Percentiles rank a stretch among this genome's conserved stretches.
phyloP scores from a whole-genome alignment of 2,113 vertebrate genomes.

The Orientallactaga bullata region DNA sequence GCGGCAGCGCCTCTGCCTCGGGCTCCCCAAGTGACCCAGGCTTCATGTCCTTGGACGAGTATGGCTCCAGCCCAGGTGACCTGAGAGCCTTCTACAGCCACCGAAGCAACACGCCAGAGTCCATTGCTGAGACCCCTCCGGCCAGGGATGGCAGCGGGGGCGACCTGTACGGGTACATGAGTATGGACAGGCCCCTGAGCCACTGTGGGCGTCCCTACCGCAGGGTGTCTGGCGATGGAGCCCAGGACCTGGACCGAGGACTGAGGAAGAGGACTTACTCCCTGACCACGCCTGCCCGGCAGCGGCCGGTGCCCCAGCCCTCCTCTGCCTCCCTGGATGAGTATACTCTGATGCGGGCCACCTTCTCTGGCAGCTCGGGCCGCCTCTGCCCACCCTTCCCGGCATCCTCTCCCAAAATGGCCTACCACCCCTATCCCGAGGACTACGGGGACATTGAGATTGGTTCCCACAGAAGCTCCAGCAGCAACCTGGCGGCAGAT shows the following conservation, averaged over 20 bases:
- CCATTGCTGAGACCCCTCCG: constrained; percentile 92
- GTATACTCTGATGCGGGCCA: constrained; percentile 95
- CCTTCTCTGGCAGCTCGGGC: constrained; percentile 89
- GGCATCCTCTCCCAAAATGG: constrained; percentile 91
- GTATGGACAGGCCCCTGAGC: constrained; percentile 92
- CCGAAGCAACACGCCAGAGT: constrained; percentile 95
- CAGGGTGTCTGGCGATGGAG: constrained; percentile 77
- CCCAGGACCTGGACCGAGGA: constrained; percentile 87
- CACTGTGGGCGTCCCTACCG: constrained; percentile 81
- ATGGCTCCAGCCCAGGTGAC: constrained; percentile 94
- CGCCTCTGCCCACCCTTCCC: constrained; percentile 90
- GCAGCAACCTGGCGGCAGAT: constrained; percentile 87
- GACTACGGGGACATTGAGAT: constrained; percentile 94
- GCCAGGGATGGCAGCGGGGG: constrained; percentile 87
- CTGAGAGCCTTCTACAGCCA: constrained; percentile 88
- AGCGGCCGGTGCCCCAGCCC: constrained; percentile 90
- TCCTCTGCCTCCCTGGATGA: constrained; percentile 96
- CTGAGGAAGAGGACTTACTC: constrained; percentile 95
- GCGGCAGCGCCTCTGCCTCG: constrained; percentile 94
- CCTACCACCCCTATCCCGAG: constrained; percentile 91
- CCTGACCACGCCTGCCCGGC: constrained; percentile 93
- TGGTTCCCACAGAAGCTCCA: constrained; percentile 89
- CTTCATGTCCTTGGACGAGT: constrained; percentile 97
- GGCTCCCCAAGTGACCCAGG: constrained; percentile 96
- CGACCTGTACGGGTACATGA: constrained; percentile 93